These are phyloP conservation scores for Todus mexicanus DNA, from an alignment of 2,797 vertebrate species.

Conservation along the genomic window DNA sequence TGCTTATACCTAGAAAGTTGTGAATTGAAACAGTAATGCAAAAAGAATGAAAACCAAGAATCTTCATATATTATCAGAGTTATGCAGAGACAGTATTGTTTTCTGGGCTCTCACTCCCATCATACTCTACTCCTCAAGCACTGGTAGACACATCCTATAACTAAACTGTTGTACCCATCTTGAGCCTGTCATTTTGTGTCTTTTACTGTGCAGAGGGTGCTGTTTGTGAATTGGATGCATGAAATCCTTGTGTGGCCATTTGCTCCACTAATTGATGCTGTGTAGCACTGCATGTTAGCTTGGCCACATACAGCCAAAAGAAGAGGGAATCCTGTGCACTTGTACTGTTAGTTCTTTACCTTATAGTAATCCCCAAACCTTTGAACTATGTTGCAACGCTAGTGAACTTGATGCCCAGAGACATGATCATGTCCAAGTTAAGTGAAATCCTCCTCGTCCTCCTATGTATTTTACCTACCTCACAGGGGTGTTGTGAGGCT, in stretches of 20 bases:
- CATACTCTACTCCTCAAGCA: background rate
- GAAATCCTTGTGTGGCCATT: background rate
- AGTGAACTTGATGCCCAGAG: background rate
- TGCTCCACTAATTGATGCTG: background rate
- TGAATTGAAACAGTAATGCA: background rate
- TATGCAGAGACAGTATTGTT: background rate
- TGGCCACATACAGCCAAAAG: background rate
- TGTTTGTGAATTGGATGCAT: background rate
- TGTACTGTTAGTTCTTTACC: constrained; percentile 6
- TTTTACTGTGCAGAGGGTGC: background rate
- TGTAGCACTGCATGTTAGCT: background rate
- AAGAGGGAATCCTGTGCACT: background rate
- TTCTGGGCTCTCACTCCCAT: background rate
- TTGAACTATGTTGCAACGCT: background rate
- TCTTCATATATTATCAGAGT: background rate
- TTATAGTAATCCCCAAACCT: background rate
- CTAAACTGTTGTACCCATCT: background rate
- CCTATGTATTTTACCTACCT: constrained; percentile 42
- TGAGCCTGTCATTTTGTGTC: background rate
- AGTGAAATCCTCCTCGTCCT: constrained; percentile 29
- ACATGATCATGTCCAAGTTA: background rate
- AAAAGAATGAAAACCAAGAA: background rate
- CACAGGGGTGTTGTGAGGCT: constrained; percentile 53
- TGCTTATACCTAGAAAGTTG: background rate
- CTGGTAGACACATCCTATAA: background rate